These are phyloP conservation scores for Neopelma chrysocephalum DNA, from an alignment of 2,797 vertebrate species.

Conservation along the genomic window DNA sequence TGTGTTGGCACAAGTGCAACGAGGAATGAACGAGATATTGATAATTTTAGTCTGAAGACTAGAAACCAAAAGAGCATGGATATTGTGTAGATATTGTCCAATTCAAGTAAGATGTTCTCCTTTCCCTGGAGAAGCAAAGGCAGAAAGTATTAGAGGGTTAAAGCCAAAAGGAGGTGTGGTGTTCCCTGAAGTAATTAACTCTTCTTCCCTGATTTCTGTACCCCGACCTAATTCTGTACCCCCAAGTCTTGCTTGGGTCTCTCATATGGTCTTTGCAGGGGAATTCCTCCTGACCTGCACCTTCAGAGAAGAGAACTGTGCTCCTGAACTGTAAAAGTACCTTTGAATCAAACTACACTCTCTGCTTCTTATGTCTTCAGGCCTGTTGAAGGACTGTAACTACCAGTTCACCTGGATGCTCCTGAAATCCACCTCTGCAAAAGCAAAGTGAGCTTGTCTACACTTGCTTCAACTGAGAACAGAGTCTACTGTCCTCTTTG, in stretches of 20 bases:
- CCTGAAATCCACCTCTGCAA: slow-evolving; percentile 1
- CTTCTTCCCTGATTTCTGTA: neutral
- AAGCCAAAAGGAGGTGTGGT: neutral
- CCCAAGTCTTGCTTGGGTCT: neutral
- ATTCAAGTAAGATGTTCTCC: neutral
- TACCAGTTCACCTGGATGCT: neutral
- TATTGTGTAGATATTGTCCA: neutral
- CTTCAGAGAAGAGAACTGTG: neutral
- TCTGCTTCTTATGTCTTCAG: neutral
- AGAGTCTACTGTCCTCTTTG: neutral
- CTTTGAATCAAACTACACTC: neutral
- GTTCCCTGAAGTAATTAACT: neutral
- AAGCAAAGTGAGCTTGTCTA: neutral
- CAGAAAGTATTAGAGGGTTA: neutral
- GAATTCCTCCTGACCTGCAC: neutral
- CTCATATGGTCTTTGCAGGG: neutral
- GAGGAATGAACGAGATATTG: neutral
- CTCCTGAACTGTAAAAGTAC: neutral
- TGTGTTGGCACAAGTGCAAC: neutral
- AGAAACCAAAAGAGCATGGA: neutral
- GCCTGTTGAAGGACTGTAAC: neutral
- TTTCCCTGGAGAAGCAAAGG: neutral
- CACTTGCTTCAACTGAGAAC: neutral
- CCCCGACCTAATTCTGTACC: neutral
- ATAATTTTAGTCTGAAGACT: neutral